A percentile compares a stretch with the other conserved stretches of the same genome.
phyloP scores from a whole-genome alignment of 2,797 vertebrate species.

The Fratercula arctica region DNA sequence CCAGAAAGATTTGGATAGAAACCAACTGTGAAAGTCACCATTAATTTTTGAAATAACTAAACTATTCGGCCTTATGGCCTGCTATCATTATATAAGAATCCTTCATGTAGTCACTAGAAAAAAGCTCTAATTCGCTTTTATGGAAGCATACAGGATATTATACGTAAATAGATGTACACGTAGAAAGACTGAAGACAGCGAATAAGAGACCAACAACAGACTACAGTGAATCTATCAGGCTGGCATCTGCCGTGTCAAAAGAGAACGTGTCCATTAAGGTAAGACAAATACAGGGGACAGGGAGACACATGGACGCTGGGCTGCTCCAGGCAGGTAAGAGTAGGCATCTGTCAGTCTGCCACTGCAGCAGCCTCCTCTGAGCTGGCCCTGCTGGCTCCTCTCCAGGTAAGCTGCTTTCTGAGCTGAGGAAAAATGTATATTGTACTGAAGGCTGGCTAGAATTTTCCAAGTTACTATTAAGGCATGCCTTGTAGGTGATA shows the following conservation, averaged over 20 bases:
- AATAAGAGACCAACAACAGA: neutral
- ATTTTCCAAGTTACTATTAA: slow-evolving; percentile 55
- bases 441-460: slow-evolving; percentile 26
- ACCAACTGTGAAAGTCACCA: neutral
- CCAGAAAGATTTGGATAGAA: slow-evolving; percentile 3
- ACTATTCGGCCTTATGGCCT: neutral
- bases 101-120: neutral
- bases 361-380: neutral
- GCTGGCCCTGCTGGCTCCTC: slow-evolving; percentile 15
- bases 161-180: neutral
- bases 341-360: slow-evolving; percentile 44
- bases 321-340: slow-evolving; percentile 25
- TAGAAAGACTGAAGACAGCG: neutral
- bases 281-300: neutral
- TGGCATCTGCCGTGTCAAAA: neutral
- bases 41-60: slow-evolving; percentile 18
- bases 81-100: neutral
- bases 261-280: neutral
- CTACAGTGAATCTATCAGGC: neutral
- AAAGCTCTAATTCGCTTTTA: neutral
- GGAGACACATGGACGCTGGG: fast-evolving
- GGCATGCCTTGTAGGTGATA: slow-evolving; percentile 52
- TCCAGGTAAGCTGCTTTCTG: slow-evolving; percentile 59
- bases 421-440: neutral
- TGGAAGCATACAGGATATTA: neutral